Percentiles rank a stretch among this genome's conserved stretches.
Evolutionary conservation across 1,140 invertebrate species (phyloP).

Genomic region (Drosophila watanabei): DNA sequence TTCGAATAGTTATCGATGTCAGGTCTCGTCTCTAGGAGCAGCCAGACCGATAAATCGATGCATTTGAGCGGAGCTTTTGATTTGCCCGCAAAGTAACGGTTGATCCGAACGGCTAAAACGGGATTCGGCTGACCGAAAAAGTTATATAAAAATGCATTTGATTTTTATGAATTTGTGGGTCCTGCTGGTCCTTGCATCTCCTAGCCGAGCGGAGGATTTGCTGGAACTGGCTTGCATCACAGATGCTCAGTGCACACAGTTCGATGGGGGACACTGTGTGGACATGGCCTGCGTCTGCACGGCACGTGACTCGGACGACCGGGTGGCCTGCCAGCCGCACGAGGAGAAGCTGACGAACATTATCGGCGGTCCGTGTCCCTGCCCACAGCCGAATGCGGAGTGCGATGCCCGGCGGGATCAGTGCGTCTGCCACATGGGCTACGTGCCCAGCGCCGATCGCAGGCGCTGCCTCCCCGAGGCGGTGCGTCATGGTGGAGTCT

Average conservation of each 20-base stretch:
- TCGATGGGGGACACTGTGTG: constrained; percentile 32
- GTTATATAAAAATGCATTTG: constrained; percentile 25
- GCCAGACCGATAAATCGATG: background rate
- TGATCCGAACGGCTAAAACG: constrained; percentile 5
- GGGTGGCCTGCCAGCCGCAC: constrained; percentile 42
- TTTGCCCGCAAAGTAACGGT: constrained; percentile 47
- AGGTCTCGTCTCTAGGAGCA: no score
- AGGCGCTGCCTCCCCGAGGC: constrained; percentile 60
- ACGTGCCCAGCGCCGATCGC: constrained; percentile 63
- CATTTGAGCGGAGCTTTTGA: constrained; percentile 6
- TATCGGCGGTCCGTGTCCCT: constrained; percentile 73
- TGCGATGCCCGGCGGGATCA: constrained; percentile 49
- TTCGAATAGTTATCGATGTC: no score
- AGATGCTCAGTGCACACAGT: constrained; percentile 44
- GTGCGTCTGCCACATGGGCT: constrained; percentile 55
- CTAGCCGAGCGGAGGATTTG: constrained; percentile 24
- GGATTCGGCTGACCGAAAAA: background rate
- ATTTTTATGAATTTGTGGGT: background rate
- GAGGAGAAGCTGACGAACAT: constrained; percentile 68
- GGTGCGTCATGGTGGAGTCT: constrained; percentile 41
- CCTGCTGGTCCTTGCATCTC: background rate
- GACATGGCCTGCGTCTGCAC: constrained; percentile 42
- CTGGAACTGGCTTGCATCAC: constrained; percentile 54
- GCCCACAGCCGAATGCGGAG: constrained; percentile 42
- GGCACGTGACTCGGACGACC: constrained; percentile 6